Evolutionary conservation across 2,113 vertebrate species (phyloP).

Genomic region (Hippocampus abdominalis): DNA sequence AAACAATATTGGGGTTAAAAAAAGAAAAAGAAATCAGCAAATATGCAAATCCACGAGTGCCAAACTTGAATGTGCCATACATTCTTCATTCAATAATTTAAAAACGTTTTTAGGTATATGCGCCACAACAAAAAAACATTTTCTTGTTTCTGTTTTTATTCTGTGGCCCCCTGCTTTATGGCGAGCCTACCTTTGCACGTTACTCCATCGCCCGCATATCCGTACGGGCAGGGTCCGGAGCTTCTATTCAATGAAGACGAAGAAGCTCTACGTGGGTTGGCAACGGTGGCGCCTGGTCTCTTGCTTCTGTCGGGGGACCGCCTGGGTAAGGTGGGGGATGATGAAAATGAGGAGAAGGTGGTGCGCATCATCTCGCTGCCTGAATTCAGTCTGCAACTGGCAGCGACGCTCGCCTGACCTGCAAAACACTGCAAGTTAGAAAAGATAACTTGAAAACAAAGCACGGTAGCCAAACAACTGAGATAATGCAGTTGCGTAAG

Average conservation of each 20-base stretch:
- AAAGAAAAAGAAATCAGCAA: too few species aligned
- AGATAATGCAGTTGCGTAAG: background rate
- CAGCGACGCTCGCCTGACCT: slow-evolving; percentile 48
- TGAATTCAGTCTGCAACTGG: slow-evolving; percentile 28
- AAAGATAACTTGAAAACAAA: slow-evolving; percentile 45
- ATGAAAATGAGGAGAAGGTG: slow-evolving; percentile 36
- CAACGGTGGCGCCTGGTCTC: slow-evolving; percentile 29
- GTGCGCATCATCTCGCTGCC: slow-evolving; percentile 26
- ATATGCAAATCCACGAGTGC: too few species aligned
- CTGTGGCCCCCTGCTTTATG: too few species aligned
- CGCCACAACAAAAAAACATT: too few species aligned
- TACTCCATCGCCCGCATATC: slow-evolving; percentile 81
- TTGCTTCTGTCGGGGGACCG: slow-evolving; percentile 23
- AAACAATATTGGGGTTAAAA: too few species aligned
- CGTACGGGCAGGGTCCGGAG: slow-evolving; percentile 74
- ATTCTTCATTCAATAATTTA: too few species aligned
- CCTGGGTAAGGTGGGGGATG: slow-evolving; percentile 32
- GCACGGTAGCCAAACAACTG: background rate
- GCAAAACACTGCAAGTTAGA: slow-evolving; percentile 67
- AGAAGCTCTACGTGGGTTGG: slow-evolving; percentile 21
- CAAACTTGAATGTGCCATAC: too few species aligned
- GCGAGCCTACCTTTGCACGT: slow-evolving; percentile 76
- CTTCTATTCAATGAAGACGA: slow-evolving; percentile 30
- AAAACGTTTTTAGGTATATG: too few species aligned
- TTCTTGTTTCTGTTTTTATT: too few species aligned